Conservation (phyloP, 2,888 invertebrate species). For the Caenorhabditis angaria region DNA sequence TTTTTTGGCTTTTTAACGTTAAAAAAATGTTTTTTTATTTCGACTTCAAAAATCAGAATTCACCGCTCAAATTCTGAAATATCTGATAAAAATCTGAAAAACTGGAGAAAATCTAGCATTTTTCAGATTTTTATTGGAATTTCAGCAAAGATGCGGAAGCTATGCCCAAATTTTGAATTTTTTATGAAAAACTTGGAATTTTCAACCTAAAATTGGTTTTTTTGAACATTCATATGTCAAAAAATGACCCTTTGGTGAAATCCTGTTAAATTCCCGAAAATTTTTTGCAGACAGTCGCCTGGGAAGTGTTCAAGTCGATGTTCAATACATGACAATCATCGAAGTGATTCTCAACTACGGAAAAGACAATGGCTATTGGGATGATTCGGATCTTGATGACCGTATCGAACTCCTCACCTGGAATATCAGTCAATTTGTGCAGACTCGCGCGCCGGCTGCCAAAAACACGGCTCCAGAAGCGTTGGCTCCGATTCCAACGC, state of each 20-base stretch:
- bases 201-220: no score
- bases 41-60: no score
- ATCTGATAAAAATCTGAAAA: no score
- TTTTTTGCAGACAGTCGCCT: constrained; percentile 29
- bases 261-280: background rate
- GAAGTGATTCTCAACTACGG: constrained; percentile 35
- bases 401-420: constrained; percentile 37
- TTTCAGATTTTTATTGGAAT: no score
- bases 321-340: constrained; percentile 42
- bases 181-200: no score
- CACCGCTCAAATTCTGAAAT: no score
- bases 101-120: no score
- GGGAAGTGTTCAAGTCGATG: constrained; percentile 42
- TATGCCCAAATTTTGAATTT: no score
- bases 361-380: constrained; percentile 40
- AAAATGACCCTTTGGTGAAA: background rate
- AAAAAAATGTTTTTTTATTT: no score
- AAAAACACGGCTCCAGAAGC: background rate
- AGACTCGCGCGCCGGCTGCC: constrained; percentile 20
- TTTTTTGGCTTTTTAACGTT: no score
- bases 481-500: background rate
- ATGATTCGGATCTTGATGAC: constrained; percentile 39
- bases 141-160: no score
- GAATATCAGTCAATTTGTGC: constrained; percentile 39
- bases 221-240: no score